Conservation (phyloP, 2,888 invertebrate species). For the Megastigmus dorsalis region DNA sequence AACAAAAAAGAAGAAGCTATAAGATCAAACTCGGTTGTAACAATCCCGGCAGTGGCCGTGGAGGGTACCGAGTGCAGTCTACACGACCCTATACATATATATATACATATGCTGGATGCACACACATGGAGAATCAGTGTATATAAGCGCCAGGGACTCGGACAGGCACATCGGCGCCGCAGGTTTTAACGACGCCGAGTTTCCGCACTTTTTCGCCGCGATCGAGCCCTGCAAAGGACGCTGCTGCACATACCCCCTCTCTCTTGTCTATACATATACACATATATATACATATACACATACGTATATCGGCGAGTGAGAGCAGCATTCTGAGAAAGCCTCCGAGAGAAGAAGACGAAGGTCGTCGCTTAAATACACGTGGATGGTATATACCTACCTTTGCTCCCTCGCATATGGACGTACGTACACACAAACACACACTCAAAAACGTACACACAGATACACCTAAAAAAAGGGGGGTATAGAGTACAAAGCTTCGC, state of each 20-base stretch:
- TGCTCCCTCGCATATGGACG: no score
- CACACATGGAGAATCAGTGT: not conserved
- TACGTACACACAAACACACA: not conserved
- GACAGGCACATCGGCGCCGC: not conserved
- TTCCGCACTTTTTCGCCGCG: slow-evolving; percentile 8
- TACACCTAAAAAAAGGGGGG: not conserved
- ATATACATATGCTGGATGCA: no score
- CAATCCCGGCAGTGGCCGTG: not conserved
- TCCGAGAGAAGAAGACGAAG: not conserved
- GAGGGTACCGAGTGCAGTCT: not conserved
- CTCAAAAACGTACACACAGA: not conserved
- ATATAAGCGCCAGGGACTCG: not conserved
- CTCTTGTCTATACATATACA: not conserved
- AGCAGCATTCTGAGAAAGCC: slow-evolving; percentile 8
- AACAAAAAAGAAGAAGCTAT: no score
- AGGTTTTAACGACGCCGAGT: slow-evolving; percentile 13
- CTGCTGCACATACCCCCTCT: no score
- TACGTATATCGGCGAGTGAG: no score
- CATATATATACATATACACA: not conserved
- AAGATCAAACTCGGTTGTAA: slow-evolving; percentile 53
- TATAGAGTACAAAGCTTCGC: slow-evolving; percentile 1
- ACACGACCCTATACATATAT: no score
- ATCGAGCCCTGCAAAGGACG: no score
- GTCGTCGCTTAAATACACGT: not conserved
- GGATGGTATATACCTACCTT: no score